Evolutionary conservation across 2,113 vertebrate species (phyloP).

Genomic region (Irena cyanogastra): DNA sequence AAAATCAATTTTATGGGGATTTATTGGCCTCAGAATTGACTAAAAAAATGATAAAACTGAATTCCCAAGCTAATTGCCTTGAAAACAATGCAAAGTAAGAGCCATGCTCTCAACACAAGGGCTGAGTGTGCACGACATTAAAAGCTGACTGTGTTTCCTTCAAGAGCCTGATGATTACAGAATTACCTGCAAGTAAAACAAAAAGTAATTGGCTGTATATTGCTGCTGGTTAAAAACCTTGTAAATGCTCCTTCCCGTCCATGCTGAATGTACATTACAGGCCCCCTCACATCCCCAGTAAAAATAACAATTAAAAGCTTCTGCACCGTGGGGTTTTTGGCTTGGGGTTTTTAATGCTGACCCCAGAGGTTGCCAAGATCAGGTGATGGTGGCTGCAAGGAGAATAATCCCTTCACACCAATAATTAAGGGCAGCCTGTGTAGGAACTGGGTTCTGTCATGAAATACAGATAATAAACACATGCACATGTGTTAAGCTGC

Average conservation of each 20-base stretch:
- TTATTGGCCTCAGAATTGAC: conserved; percentile 6
- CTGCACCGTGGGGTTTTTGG: conserved; percentile 17
- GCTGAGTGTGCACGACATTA: neutral
- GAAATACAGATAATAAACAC: conserved; percentile 82
- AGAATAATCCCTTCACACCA: conserved; percentile 75
- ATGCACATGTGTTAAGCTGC: conserved; percentile 77
- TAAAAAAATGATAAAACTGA: conserved; percentile 3
- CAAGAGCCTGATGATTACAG: conserved; percentile 26
- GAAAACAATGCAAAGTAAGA: conserved; percentile 1
- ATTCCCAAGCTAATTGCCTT: neutral
- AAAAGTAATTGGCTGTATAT: conserved; percentile 60
- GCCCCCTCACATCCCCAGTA: neutral
- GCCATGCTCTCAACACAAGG: neutral
- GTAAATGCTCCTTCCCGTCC: conserved; percentile 51
- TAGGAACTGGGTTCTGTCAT: conserved; percentile 71
- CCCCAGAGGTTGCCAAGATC: conserved; percentile 59
- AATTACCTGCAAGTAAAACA: conserved; percentile 41
- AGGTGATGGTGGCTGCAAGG: conserved; percentile 64
- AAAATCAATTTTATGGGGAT: neutral
- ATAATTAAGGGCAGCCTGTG: conserved; percentile 76
- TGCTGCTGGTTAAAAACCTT: conserved; percentile 42
- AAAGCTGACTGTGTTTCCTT: neutral
- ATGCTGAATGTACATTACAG: conserved; percentile 2
- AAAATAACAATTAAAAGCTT: conserved; percentile 59
- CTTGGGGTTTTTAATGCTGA: conserved; percentile 55